phyloP scores from a whole-genome alignment of 2,888 invertebrate genomes.

The Hypomecis punctinalis region DNA sequence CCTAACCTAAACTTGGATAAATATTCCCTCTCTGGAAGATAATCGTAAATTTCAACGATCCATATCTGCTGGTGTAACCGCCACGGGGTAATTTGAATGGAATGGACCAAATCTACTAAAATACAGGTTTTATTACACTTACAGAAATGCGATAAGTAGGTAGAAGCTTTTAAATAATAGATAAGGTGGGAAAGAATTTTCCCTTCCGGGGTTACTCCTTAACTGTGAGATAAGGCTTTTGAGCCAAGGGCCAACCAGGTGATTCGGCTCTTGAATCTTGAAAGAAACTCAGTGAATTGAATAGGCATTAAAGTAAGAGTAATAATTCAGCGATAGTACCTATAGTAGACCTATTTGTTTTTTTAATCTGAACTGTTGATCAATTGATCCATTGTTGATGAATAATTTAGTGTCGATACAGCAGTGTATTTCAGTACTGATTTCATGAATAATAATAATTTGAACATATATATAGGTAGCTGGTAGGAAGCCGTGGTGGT shows the following conservation, averaged over 20 bases:
- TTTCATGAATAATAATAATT: too few relatives aligned
- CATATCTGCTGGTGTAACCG: slow-evolving; percentile 20
- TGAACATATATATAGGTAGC: too few relatives aligned
- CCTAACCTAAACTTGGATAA: slow-evolving; percentile 14
- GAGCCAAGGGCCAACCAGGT: not conserved
- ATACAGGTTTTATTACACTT: slow-evolving; percentile 18
- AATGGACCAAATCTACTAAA: slow-evolving; percentile 16
- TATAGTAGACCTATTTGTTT: too few relatives aligned
- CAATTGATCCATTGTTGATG: too few relatives aligned
- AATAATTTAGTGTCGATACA: too few relatives aligned
- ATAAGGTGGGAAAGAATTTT: not conserved
- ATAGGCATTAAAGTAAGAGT: too few relatives aligned
- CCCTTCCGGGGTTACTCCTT: not conserved
- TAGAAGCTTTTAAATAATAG: not conserved
- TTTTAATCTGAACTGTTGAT: too few relatives aligned
- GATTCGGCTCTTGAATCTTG: too few relatives aligned
- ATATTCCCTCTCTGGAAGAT: slow-evolving; percentile 15
- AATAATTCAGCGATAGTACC: too few relatives aligned
- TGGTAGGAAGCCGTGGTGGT: too few relatives aligned
- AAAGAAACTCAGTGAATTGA: too few relatives aligned
- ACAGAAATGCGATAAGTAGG: slow-evolving; percentile 8
- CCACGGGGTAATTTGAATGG: slow-evolving; percentile 20
- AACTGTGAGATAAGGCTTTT: slow-evolving; percentile 29
- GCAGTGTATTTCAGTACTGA: too few relatives aligned
- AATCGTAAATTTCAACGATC: slow-evolving; percentile 23